Evolutionary conservation across 2,113 vertebrate species (phyloP), one percentile per base, ranked within the genome.

Genomic region (Thunnus thynnus): DNA sequence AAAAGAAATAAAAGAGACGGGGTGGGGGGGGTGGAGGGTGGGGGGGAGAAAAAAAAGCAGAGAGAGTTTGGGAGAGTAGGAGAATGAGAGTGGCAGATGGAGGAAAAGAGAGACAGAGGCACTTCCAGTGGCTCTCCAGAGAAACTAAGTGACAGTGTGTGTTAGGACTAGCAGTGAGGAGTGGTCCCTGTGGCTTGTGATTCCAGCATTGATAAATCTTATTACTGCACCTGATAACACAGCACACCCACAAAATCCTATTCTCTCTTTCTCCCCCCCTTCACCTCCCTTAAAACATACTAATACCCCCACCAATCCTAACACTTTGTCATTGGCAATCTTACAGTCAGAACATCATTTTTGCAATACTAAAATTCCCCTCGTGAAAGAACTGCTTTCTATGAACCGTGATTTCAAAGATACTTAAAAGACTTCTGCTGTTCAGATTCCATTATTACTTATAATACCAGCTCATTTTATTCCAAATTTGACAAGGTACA

Each of bases 101-200:
- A 63, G 47, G 54, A 46, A 36, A 58, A 47, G 58, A 69, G 36
- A 72, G 57, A 74, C 18, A 20, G 63, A 78, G 50, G 54, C n/a
- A 8, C 60, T 70, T 78, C 69, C 66, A 84, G 51, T 22, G 82
- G 69, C 58, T 86, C 86, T 87, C 81, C 17, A 9, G 89, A 83
- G 82, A 77, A 76, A 78, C 66, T 27, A 81, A 68, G 62, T 85
- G 86, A 90, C 82, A 91, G 72, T 46, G 44, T 76, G 85, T 78
- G 76, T 87, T 88, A 78, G 61, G 82, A 57, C 68, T 5, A 56
- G 52, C 78, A 57, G 65, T 62, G 76, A 78, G 41, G 70, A 71
- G 72, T 51, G 27, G 76, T 63, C 84, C 70, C 52, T 48, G 56
- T 64, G 47, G 70, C 72, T 51, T 27, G 63, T 64, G 76, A 83